Evolutionary conservation across 2,113 vertebrate genomes (phyloP).

Genomic region (Typhlomys cinereus): DNA sequence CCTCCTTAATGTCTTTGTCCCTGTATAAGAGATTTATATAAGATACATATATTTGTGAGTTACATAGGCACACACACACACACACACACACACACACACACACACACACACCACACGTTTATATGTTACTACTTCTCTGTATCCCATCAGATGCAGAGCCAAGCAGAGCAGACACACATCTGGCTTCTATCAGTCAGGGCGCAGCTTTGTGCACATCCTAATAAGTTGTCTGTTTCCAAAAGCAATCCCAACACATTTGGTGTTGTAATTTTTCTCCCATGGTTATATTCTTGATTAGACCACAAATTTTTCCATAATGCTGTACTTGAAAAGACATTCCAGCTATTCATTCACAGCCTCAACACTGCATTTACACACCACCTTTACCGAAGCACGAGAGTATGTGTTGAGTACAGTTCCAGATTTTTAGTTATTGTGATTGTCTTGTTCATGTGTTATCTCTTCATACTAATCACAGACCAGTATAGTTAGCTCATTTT

Average conservation of each 20-base stretch:
- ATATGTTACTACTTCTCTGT: neutral
- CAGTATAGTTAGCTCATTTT: neutral
- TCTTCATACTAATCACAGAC: neutral
- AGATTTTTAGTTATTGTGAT: slow-evolving; percentile 29
- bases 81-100: neutral
- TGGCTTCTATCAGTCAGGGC: slow-evolving; percentile 74
- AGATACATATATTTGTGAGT: neutral
- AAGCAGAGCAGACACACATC: slow-evolving; percentile 69
- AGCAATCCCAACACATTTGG: slow-evolving; percentile 72
- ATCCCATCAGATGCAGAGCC: slow-evolving; percentile 32
- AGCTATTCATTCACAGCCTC: slow-evolving; percentile 62
- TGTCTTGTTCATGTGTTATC: slow-evolving; percentile 27
- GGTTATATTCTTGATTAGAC: slow-evolving; percentile 76
- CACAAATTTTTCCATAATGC: slow-evolving; percentile 76
- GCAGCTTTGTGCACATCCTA: slow-evolving; percentile 73
- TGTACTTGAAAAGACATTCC: slow-evolving; percentile 71
- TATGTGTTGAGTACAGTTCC: neutral
- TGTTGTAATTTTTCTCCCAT: slow-evolving; percentile 65
- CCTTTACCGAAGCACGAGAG: too few relatives aligned
- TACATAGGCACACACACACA: too few relatives aligned
- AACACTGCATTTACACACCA: neutral
- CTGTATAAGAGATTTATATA: neutral
- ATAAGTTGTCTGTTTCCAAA: slow-evolving; percentile 75
- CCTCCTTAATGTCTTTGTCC: neutral
- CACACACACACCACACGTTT: too few relatives aligned